phyloP scores from a whole-genome alignment of 2,888 invertebrate species.

The Tipula unca region DNA sequence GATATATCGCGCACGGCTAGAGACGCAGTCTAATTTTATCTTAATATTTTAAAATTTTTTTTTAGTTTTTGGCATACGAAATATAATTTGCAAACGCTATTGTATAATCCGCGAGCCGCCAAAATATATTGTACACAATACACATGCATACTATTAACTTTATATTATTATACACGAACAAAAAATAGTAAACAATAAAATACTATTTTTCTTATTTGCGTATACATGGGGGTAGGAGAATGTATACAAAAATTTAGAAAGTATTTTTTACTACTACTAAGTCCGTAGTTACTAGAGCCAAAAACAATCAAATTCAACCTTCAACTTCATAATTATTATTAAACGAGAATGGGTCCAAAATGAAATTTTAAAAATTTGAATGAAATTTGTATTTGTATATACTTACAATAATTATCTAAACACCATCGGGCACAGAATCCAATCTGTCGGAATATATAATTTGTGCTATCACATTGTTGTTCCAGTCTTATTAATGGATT shows the following conservation, averaged over 20 bases:
- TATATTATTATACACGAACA: background rate
- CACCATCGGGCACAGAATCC: conserved; percentile 92
- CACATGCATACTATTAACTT: background rate
- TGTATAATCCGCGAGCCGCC: background rate
- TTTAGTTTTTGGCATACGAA: background rate
- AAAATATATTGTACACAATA: background rate
- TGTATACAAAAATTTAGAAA: background rate
- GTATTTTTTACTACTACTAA: background rate
- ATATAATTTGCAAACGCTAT: background rate
- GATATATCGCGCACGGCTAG: background rate
- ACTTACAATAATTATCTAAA: conserved; percentile 81
- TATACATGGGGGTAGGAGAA: background rate
- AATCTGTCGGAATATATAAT: conserved; percentile 69
- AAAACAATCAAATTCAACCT: background rate
- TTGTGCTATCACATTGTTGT: conserved; percentile 49
- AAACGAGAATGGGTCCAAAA: background rate
- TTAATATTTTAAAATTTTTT: background rate
- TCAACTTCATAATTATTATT: conserved; percentile 1
- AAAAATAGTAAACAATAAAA: background rate
- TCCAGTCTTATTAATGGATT: conserved; percentile 67
- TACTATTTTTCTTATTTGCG: background rate
- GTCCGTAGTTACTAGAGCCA: background rate
- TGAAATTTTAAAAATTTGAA: background rate
- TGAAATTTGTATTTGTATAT: background rate
- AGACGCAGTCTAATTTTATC: background rate